Conservation (phyloP, 2,113 vertebrate genomes). For the Atrichornis clamosus region DNA sequence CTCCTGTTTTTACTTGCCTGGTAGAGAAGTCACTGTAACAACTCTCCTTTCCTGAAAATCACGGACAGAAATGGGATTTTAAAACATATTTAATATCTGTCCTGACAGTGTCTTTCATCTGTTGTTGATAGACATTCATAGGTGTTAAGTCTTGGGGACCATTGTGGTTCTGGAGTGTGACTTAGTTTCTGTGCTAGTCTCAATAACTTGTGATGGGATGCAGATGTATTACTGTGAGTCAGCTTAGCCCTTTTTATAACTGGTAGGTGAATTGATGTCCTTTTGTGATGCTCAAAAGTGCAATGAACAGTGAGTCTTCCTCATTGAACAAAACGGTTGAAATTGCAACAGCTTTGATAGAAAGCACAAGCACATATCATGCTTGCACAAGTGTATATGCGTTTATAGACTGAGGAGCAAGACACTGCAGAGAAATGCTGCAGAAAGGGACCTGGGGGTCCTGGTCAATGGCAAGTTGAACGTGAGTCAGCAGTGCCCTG, state of each 20-base stretch:
- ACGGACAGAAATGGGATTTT: neutral
- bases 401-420: accelerated
- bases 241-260: neutral
- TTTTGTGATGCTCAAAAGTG: neutral
- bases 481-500: neutral
- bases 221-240: neutral
- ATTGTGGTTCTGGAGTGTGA: neutral
- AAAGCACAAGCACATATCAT: neutral
- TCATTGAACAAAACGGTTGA: neutral
- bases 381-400: neutral
- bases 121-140: neutral
- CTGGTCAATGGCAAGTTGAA: accelerated
- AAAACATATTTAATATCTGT: neutral
- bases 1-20: neutral
- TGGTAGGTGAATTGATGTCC: neutral
- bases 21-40: neutral
- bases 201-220: neutral
- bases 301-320: neutral
- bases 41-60: neutral
- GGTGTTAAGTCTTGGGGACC: neutral
- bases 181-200: neutral
- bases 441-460: neutral
- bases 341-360: neutral
- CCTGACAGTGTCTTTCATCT: neutral
- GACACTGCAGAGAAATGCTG: neutral